These are phyloP conservation scores for Habrosyne pyritoides DNA, from an alignment of 2,888 invertebrate genomes.

Conservation along the genomic window DNA sequence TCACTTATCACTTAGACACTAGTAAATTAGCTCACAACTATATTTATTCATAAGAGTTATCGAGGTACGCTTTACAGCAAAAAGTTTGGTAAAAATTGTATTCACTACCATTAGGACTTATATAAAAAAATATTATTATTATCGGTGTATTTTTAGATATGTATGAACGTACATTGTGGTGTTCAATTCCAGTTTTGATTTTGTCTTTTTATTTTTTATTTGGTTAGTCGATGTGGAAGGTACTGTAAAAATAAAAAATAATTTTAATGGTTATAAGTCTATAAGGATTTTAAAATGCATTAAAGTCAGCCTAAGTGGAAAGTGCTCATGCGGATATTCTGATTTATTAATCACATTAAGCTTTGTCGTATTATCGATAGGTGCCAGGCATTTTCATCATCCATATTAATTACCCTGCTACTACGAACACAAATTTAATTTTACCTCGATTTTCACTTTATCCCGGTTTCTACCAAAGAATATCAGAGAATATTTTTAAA, in stretches of 20 bases:
- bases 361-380: no score
- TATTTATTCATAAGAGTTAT: neutral
- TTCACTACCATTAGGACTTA: neutral
- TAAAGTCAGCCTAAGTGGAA: no score
- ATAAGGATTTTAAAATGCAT: no score
- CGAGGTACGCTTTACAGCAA: neutral
- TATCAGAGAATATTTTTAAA: no score
- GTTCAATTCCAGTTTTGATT: neutral
- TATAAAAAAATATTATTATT: neutral
- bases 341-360: no score
- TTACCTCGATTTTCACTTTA: no score
- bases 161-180: constrained; percentile 1
- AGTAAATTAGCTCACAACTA: constrained; percentile 6
- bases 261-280: neutral
- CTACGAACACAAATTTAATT: no score
- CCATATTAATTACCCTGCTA: no score
- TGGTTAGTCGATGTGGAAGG: neutral
- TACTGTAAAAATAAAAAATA: neutral
- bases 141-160: constrained; percentile 1
- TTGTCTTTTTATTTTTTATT: neutral
- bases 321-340: no score
- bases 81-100: neutral
- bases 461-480: no score
- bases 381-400: no score
- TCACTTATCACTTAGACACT: constrained; percentile 4